phyloP scores from a whole-genome alignment of 1,140 invertebrate species.

The Macrobrachium nipponense region DNA sequence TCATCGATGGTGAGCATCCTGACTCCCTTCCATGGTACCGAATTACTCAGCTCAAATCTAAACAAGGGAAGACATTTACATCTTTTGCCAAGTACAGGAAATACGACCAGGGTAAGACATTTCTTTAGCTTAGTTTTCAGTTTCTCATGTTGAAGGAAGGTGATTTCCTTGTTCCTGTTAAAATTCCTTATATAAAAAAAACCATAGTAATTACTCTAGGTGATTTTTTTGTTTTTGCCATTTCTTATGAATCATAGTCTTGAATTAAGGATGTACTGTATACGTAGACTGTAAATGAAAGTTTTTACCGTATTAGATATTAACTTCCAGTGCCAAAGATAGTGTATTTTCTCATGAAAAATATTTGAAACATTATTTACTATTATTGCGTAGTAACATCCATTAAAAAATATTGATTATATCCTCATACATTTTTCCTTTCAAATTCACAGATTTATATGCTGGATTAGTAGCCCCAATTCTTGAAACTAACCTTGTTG shows the following conservation, averaged over 20 bases:
- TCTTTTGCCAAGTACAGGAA: constrained; percentile 84
- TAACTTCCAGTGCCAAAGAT: constrained; percentile 1
- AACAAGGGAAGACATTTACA: constrained; percentile 74
- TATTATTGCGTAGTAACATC: too few relatives aligned
- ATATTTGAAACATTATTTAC: too few relatives aligned
- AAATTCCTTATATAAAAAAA: too few relatives aligned
- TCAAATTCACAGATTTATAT: constrained; percentile 78
- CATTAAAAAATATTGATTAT: not conserved
- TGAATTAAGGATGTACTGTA: too few relatives aligned
- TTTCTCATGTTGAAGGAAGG: too few relatives aligned
- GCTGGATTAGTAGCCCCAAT: constrained; percentile 81
- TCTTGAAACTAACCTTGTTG: constrained; percentile 78
- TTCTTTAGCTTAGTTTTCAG: not conserved
- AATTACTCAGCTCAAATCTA: constrained; percentile 73
- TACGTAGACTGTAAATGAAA: too few relatives aligned
- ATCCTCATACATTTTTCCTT: constrained; percentile 59
- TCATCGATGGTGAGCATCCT: constrained; percentile 75
- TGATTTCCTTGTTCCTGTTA: too few relatives aligned
- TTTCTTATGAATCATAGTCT: too few relatives aligned
- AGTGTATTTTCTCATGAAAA: constrained; percentile 1
- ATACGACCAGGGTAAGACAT: constrained; percentile 72
- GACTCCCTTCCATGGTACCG: constrained; percentile 76
- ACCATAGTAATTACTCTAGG: too few relatives aligned
- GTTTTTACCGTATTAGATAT: too few relatives aligned
- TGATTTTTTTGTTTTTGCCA: too few relatives aligned